Conservation (phyloP, 2,797 vertebrate genomes). For the Gymnothorax javanicus region DNA sequence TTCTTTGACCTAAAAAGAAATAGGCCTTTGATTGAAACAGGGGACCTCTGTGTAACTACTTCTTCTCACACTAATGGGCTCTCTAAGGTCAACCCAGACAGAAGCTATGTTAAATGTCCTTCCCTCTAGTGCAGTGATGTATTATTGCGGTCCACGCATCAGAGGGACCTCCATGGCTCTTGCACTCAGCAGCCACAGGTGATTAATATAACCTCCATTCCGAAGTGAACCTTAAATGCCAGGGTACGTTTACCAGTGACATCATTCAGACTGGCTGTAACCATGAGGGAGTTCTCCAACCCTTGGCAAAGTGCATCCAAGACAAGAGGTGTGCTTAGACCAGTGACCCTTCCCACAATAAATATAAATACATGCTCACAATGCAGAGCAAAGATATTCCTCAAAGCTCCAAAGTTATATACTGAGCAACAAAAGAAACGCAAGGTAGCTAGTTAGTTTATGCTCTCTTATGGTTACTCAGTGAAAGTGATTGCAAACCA, state of each 20-base stretch:
- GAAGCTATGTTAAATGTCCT: not conserved
- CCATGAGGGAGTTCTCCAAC: constrained; percentile 18
- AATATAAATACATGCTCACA: constrained; percentile 2
- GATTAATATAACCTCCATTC: constrained; percentile 24
- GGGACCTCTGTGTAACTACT: constrained; percentile 5
- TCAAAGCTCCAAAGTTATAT: not conserved
- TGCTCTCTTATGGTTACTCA: too few relatives aligned
- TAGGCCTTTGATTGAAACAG: not conserved
- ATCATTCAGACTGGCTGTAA: constrained; percentile 10
- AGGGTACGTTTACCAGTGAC: constrained; percentile 9
- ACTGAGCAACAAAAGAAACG: too few relatives aligned
- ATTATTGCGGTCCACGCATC: constrained; percentile 8
- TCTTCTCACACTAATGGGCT: constrained; percentile 12
- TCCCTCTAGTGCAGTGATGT: constrained; percentile 6
- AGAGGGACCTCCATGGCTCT: not conserved
- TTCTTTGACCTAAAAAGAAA: constrained; percentile 23
- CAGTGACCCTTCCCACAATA: not conserved
- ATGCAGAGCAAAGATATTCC: not conserved
- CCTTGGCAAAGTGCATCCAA: not conserved
- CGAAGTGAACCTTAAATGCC: not conserved
- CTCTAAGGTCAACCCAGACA: not conserved
- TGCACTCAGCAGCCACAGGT: constrained; percentile 5
- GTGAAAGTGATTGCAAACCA: too few relatives aligned
- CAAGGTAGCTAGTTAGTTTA: too few relatives aligned
- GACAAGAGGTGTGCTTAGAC: not conserved